Percentiles rank a stretch among this genome's conserved stretches.
Conservation (phyloP, 2,797 vertebrate genomes). For the Columba guinea region DNA sequence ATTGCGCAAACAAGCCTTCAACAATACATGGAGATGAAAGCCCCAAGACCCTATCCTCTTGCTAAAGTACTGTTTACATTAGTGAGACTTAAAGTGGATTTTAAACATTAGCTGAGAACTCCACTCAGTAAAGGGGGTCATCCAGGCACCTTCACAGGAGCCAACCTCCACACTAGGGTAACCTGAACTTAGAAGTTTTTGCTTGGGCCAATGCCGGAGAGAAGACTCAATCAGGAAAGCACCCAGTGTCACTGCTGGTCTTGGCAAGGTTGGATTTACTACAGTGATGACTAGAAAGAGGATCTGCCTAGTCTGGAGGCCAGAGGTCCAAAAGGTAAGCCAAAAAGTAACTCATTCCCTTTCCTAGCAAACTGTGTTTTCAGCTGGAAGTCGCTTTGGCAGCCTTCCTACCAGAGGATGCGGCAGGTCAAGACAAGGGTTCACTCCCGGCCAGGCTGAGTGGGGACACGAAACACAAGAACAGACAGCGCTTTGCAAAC, state of each 20-base stretch:
- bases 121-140: background rate
- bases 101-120: background rate
- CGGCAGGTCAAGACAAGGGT: slow-evolving; percentile 27
- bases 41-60: background rate
- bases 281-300: background rate
- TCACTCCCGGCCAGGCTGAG: background rate
- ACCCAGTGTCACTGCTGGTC: background rate
- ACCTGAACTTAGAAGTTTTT: background rate
- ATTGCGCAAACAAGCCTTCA: background rate
- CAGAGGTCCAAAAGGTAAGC: slow-evolving; percentile 22
- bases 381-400: background rate
- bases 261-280: slow-evolving; percentile 22
- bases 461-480: background rate
- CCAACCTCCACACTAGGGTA: background rate
- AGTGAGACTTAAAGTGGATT: background rate
- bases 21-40: background rate
- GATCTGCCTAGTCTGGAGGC: background rate
- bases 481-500: background rate
- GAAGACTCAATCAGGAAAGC: background rate
- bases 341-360: background rate
- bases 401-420: slow-evolving; percentile 34
- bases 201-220: background rate
- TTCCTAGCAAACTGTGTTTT: slow-evolving; percentile 37
- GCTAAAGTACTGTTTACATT: background rate
- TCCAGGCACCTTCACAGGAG: background rate